Base-by-base conservation (phyloP, 2,888 invertebrate species). In the Pachymerium ferrugineum region DNA sequence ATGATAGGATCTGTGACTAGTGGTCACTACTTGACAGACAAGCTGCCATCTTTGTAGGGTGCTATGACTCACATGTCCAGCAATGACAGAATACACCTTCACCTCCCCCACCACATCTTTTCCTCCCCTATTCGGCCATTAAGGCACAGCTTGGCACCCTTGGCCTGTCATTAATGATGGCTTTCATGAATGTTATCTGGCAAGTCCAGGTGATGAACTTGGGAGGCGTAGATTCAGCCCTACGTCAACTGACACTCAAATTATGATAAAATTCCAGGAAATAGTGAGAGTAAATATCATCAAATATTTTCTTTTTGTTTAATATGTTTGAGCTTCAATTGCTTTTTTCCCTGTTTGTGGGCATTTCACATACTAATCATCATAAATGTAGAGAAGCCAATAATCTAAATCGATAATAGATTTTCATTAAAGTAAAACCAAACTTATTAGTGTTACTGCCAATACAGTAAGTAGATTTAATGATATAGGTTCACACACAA, bases 151-250 rank as follows among this genome's bases (percentile, higher is more conserved):
- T 62, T 25, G 10, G 25, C 62, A 62, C 62, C 62, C 62, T 62
- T 62, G 62, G 62, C 62, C 62, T 62, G 62, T 62, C 62, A 62
- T 62, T 62, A 62, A 62, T 62, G 62, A 62, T 14, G 62, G 62
- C 62, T 62, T 62, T 62, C 62, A 62, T 62, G 62, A 62, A 62
- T 62, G 62, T 62, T 62, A 62, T 62, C 62, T 62, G 62, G 25
- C 28, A 28, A 28, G 62, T 62, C 62, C 62, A 62, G 62, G 62
- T 62, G 62, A 62, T 62, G 62, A 62, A 62, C 62, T 62, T 62
- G 62, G 47, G 62, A 62, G 62, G 62, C 28, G 62, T 25, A 12
- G 22, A 28, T 62, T 62, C 28, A 62, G 22, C 62, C 25, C 8
- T 25, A 28, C 28, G 62, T 62, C 62, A 62, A 62, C 62, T 62